Base-by-base conservation (phyloP, 2,888 invertebrate genomes). In the Ormia ochracea region DNA sequence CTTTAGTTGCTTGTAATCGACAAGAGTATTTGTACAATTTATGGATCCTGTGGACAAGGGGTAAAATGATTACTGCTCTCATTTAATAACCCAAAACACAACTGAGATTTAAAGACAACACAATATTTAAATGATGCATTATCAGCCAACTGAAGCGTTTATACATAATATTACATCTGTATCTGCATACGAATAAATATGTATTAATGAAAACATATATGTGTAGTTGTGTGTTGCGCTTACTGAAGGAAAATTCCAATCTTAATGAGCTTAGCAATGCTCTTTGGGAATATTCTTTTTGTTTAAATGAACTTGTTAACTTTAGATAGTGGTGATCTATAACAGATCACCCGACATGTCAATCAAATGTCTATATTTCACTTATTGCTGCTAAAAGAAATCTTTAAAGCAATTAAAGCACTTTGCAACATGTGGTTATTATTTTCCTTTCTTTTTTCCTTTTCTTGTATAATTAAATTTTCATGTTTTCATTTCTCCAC, bases 1-100 rank as follows among this genome's bases (percentile, higher is more conserved):
- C n/a, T 59, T 19, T 63, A 73, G 73, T 56, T 73, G 45, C 50
- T 61, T 26, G 54, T 68, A 63, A 63, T 68, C 73, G 33, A 56
- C 14, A 48, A 48, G 21, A 21, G 48, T 45, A 14, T 43, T 63
- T 50, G 4, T 56, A 31, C 33, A 74, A 83, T 83, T 83, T 83
- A 83, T 83, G 81, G 82, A 74, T 82, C 82, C 81, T 82, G 80
- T 77, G 21, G 54, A 45, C 66, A 69, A 69, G 77, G 79, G 59
- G 81, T 65, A 69, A 54, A 48, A 31, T 54, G 48, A 50, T 38
- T 28, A 12, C 14, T 26, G 17, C 2, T 19, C 12, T 52, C 50
- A 41, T 50, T 41, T 31, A 12, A 50, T 52, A 26, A 72, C 4
- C 26, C 19, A 9, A 58, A 65, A 48, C 56, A 41, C 69, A 38